Conservation (phyloP, 2,888 invertebrate genomes). For the Papilio protenor region DNA sequence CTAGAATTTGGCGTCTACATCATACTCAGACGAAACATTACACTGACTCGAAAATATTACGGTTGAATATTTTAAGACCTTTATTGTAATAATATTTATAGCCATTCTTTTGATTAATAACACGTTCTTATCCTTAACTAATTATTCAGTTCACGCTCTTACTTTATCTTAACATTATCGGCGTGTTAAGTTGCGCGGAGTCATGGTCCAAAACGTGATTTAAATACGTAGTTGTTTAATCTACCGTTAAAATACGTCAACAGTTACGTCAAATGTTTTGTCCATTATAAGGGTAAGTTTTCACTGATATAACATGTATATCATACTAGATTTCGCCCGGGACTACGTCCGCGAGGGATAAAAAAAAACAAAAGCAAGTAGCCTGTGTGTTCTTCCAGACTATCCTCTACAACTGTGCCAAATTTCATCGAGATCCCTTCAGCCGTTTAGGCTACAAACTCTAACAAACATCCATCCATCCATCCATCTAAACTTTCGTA, state of each 20-base stretch:
- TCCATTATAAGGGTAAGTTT: neutral
- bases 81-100: conserved; percentile 4
- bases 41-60: neutral
- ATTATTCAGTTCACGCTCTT: neutral
- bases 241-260: conserved; percentile 19
- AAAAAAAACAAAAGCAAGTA: no score
- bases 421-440: no score
- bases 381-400: no score
- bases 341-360: no score
- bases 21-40: neutral
- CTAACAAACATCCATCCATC: no score
- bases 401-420: no score
- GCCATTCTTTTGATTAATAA: conserved; percentile 1
- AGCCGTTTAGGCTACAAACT: no score
- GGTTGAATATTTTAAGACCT: neutral
- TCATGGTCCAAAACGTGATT: conserved; percentile 9
- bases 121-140: conserved; percentile 1
- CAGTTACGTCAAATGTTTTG: conserved; percentile 2
- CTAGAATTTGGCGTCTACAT: neutral
- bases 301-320: neutral
- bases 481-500: no score
- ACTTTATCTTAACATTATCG: neutral
- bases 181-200: neutral
- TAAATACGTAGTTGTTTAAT: conserved; percentile 6
- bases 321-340: neutral